phyloP scores from a whole-genome alignment of 2,888 invertebrate species.

The Celastrina argiolus region DNA sequence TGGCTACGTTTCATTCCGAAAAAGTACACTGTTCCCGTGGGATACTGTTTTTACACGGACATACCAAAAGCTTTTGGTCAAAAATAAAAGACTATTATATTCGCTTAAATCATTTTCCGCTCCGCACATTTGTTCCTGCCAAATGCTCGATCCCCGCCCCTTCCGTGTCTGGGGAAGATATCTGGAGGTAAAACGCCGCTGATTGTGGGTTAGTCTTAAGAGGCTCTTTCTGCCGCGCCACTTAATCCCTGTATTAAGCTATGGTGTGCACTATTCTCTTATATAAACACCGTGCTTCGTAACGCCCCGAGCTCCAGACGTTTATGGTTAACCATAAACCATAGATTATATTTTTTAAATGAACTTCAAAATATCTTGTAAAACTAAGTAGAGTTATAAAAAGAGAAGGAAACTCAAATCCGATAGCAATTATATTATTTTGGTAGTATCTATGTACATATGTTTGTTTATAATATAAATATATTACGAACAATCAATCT shows the following conservation, averaged over 20 bases:
- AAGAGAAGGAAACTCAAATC: too few species aligned
- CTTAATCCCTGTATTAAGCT: conserved; percentile 26
- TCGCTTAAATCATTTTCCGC: conserved; percentile 26
- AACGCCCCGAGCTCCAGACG: not conserved
- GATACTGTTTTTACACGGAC: too few species aligned
- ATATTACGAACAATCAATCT: too few species aligned
- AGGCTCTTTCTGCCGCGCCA: conserved; percentile 29
- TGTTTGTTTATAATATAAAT: too few species aligned
- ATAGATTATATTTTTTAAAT: not conserved
- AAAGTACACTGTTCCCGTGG: too few species aligned
- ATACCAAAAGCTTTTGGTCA: too few species aligned
- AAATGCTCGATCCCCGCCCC: conserved; percentile 33
- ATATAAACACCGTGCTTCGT: conserved; percentile 12
- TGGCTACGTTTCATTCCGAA: too few species aligned
- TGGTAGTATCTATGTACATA: too few species aligned
- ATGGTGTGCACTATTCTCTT: conserved; percentile 19
- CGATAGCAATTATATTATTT: too few species aligned
- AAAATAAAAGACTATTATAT: conserved; percentile 23
- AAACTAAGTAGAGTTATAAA: too few species aligned
- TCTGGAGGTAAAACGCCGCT: conserved; percentile 3
- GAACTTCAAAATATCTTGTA: not conserved
- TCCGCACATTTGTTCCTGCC: conserved; percentile 20
- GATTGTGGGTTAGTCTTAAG: conserved; percentile 40
- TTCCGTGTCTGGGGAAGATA: conserved; percentile 28
- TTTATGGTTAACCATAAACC: not conserved